Evolutionary conservation across 1,140 invertebrate species (phyloP), one percentile per base, ranked within the genome.

Genomic region (Cherax quadricarinatus): DNA sequence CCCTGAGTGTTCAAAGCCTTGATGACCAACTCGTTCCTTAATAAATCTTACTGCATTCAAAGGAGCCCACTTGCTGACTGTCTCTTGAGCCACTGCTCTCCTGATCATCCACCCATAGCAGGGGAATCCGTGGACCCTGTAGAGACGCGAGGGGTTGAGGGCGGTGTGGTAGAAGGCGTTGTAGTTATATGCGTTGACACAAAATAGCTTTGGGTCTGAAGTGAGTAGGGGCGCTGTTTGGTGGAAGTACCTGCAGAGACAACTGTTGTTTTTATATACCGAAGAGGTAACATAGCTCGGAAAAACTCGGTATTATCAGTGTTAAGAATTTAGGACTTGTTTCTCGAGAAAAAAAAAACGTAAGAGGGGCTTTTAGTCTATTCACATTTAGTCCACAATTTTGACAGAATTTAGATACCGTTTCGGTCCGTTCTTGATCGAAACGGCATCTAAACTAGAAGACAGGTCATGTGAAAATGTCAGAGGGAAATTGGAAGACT

Each of bases 121-220:
- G 6, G 91, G 93, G 18, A 92, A 79, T 21, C 88, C 86, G 75
- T 93, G 88, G 3, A 90, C 84, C 16, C 93, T 86, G 51, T 92
- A 89, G 4, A 93, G 66, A 16, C 86, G 86, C 5, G 93, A 51
- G 12, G 93, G 87, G 53, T 93, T 91, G 4, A 51, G 24, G 84
- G 91, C 88, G 10, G 93, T 93, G 91, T 93, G 93, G 14, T 81
- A 62, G 60, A 83, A 92, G 30, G 93, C 88, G 60, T 93, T 92
- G 85, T 93, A 93, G 85, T 91, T 92, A 79, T 93, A 93, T 0
- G 93, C 93, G 80, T 93, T 93, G 53, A 92, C 93, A 70, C 89
- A 87, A 78, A 90, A 41, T 14, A 93, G 49, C 5, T 30, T 30
- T 0, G 83, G 18, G 79, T 93, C 93, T 18, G 70, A 75, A 4